Percentiles rank a stretch among this genome's conserved stretches.
Conservation (phyloP, 2,113 vertebrate species). For the Nesoenas mayeri region DNA sequence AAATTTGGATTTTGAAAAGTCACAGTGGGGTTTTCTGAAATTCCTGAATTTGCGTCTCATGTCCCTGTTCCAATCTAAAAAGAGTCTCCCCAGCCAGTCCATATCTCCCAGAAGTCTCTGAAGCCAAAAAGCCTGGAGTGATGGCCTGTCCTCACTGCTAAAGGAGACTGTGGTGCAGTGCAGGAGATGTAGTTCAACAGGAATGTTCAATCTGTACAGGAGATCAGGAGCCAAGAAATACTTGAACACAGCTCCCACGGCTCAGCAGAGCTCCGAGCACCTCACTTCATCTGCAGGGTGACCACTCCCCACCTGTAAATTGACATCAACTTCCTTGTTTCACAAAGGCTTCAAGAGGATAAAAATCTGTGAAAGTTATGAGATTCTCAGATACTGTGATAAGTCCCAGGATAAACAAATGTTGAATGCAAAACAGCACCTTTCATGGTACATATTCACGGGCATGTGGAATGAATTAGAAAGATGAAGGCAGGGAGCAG, state of each 20-base stretch:
- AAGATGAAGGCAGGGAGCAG: slow-evolving; percentile 38
- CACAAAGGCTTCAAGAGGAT: slow-evolving; percentile 54
- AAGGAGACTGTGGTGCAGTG: background rate
- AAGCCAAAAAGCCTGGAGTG: background rate
- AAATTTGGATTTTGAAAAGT: background rate
- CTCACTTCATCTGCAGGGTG: slow-evolving; percentile 29
- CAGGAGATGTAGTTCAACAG: slow-evolving; percentile 42
- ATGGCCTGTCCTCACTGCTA: background rate
- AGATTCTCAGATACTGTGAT: slow-evolving; percentile 60
- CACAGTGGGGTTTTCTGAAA: background rate
- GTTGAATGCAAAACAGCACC: slow-evolving; percentile 59
- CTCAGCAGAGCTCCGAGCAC: slow-evolving; percentile 29
- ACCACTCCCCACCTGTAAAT: slow-evolving; percentile 50
- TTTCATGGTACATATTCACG: slow-evolving; percentile 59
- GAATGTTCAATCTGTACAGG: slow-evolving; percentile 48
- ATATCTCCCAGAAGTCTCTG: background rate
- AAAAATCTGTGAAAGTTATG: slow-evolving; percentile 67
- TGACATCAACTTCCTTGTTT: slow-evolving; percentile 56
- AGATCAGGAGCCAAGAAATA: slow-evolving; percentile 59
- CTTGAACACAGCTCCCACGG: slow-evolving; percentile 50
- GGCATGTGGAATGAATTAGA: slow-evolving; percentile 63
- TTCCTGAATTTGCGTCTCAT: background rate
- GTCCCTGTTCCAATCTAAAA: background rate
- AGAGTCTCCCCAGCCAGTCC: background rate
- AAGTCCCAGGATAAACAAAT: slow-evolving; percentile 66